Conservation (phyloP, 2,888 invertebrate species). For the Melangyna quadrimaculata region DNA sequence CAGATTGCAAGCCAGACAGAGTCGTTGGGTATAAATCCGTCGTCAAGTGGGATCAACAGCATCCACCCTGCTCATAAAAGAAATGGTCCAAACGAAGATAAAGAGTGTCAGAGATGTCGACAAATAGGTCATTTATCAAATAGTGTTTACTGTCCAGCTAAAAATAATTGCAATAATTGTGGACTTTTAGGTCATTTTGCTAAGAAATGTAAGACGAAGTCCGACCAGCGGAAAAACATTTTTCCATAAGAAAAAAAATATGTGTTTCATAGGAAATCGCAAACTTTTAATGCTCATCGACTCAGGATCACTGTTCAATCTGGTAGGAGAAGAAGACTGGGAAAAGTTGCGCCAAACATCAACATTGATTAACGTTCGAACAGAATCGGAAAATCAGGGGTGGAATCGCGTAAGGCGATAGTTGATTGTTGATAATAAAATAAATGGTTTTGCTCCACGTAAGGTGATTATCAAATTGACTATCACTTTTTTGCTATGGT, state of each 20-base stretch:
- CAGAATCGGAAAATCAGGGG: too few relatives aligned
- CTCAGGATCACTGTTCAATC: not conserved
- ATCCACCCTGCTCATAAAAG: not conserved
- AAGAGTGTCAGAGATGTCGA: conserved; percentile 28
- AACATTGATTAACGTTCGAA: too few relatives aligned
- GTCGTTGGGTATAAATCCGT: conserved; percentile 8
- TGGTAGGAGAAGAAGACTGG: conserved; percentile 33
- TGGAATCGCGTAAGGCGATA: too few relatives aligned
- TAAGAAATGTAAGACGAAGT: conserved; percentile 23
- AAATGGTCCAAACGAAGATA: conserved; percentile 6
- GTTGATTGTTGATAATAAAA: too few relatives aligned
- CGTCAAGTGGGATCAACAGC: conserved; percentile 15
- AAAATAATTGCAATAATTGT: conserved; percentile 17
- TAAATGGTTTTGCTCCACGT: too few relatives aligned
- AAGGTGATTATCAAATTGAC: too few relatives aligned
- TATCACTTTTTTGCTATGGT: too few relatives aligned
- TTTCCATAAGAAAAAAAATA: not conserved
- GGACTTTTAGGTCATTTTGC: conserved; percentile 26
- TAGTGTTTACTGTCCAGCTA: conserved; percentile 10
- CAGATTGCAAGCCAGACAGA: conserved; percentile 15
- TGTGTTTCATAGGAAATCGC: not conserved
- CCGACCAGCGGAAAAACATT: conserved; percentile 11
- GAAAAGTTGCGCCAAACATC: conserved; percentile 1
- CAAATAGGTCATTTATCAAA: conserved; percentile 13
- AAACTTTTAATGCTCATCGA: conserved; percentile 46